Base-by-base conservation (phyloP, 2,797 vertebrate species). In the Mormyrops boulengeri region DNA sequence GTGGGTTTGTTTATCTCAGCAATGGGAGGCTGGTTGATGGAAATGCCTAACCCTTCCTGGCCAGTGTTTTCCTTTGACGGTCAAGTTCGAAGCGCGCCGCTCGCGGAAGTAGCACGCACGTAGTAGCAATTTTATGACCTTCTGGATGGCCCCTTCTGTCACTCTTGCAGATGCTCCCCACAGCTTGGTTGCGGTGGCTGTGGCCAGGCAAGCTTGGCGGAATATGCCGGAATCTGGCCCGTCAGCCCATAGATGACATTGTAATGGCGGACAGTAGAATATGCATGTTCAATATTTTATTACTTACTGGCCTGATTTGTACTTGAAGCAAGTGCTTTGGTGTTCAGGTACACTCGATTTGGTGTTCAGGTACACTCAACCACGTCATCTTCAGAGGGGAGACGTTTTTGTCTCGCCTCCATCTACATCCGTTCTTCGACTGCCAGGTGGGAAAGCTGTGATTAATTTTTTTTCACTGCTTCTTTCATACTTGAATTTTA, bases 121-220 rank as follows among this genome's bases (percentile, higher is more conserved):
- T 55, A 89, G 73, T 85, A 41, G 52, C 77, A 30, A 50, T 90
- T 92, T 91, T 90, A 91, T 89, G 88, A 91, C 89, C 90, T 89
- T 47, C 88, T 84, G 77, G 62, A 69, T 87, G 38, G 34, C 73
- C 55, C 85, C 88, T 77, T 88, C 82, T 52, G 80, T 89, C 69
- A 88, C 8, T 89, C 11, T 87, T 50, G 19, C 57, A 86, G 84
- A 86, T 73, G 73, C 90, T 91, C 85, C 84, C 88, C 85, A 90
- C 87, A 90, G 90, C 90, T 91, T 73, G 80, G 30, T 89, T 80
- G 90, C 91, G 47, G 50, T 87, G 90, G 84, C 41, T 34, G 50
- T 77, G 85, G 34, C 88, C 44, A 69, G 60, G 62, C 82, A 22
- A 22, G 44, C 12, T 60, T 38, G 47, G 50, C 34, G 38, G 88